These are phyloP conservation scores for Aeoliscus strigatus DNA, from an alignment of 2,797 vertebrate genomes.

Conservation along the genomic window DNA sequence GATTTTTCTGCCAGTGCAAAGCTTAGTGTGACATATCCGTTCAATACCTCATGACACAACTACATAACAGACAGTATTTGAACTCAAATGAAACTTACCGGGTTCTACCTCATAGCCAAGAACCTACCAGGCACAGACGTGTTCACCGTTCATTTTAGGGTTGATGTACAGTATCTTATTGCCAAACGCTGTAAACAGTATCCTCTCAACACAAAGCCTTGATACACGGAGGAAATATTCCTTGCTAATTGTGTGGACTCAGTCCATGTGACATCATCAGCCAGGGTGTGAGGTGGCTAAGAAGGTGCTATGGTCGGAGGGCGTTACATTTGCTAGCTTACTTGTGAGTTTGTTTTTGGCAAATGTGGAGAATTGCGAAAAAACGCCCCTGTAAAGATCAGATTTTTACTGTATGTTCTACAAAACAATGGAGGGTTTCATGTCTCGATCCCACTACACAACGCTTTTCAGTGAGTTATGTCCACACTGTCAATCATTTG, in stretches of 20 bases:
- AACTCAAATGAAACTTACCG: constrained; percentile 69
- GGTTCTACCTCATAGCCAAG: constrained; percentile 85
- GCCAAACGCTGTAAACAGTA: constrained; percentile 67
- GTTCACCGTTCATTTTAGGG: constrained; percentile 58
- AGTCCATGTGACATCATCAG: constrained; percentile 56
- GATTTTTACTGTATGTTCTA: too few relatives aligned
- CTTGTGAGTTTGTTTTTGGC: constrained; percentile 47
- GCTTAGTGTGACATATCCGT: constrained; percentile 78
- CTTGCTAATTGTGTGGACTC: constrained; percentile 71
- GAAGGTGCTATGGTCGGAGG: constrained; percentile 69
- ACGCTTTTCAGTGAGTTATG: too few relatives aligned
- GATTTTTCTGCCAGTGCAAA: constrained; percentile 79
- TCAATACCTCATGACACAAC: constrained; percentile 81
- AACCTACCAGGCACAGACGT: constrained; percentile 73
- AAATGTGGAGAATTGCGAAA: constrained; percentile 41
- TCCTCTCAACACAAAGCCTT: constrained; percentile 73
- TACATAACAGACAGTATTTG: constrained; percentile 80
- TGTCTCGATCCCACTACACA: too few relatives aligned
- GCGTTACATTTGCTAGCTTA: constrained; percentile 56
- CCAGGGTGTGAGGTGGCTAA: constrained; percentile 60
- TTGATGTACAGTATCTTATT: constrained; percentile 66
- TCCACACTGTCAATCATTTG: too few relatives aligned
- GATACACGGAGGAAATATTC: constrained; percentile 72
- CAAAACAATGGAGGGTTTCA: too few relatives aligned
- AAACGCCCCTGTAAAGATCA: constrained; percentile 44